Evolutionary conservation across 1,140 invertebrate species (phyloP).

Genomic region (Rhagoletis zephyria): DNA sequence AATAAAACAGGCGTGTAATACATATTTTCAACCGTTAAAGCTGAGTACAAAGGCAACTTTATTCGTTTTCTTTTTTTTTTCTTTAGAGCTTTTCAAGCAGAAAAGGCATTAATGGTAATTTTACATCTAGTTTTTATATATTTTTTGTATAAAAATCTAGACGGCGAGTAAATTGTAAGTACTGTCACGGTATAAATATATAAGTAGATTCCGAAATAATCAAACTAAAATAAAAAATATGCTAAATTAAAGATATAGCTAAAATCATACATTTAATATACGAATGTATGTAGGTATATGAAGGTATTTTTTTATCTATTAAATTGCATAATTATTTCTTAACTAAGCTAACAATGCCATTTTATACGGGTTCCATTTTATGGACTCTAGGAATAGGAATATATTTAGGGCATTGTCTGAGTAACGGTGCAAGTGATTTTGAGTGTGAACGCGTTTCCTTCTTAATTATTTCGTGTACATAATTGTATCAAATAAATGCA

Average conservation of each 20-base stretch:
- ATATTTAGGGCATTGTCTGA: too few relatives aligned
- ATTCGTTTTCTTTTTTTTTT: background rate
- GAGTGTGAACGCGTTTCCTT: background rate
- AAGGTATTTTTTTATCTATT: background rate
- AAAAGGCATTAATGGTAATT: background rate
- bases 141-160: background rate
- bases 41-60: conserved; percentile 27
- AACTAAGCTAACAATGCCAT: conserved; percentile 18
- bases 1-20: too few relatives aligned
- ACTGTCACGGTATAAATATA: conserved; percentile 11
- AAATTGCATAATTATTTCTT: background rate
- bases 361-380: background rate
- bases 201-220: background rate
- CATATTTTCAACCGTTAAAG: background rate
- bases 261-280: background rate
- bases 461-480: background rate
- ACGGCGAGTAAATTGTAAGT: conserved; percentile 35
- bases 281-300: conserved; percentile 27
- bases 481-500: conserved; percentile 38
- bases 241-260: background rate
- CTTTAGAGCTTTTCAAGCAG: background rate
- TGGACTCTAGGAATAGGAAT: background rate
- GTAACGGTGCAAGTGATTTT: background rate
- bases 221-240: background rate
- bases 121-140: background rate